phyloP scores from a whole-genome alignment of 2,797 vertebrate genomes.

The Rhyacichthys aspro region DNA sequence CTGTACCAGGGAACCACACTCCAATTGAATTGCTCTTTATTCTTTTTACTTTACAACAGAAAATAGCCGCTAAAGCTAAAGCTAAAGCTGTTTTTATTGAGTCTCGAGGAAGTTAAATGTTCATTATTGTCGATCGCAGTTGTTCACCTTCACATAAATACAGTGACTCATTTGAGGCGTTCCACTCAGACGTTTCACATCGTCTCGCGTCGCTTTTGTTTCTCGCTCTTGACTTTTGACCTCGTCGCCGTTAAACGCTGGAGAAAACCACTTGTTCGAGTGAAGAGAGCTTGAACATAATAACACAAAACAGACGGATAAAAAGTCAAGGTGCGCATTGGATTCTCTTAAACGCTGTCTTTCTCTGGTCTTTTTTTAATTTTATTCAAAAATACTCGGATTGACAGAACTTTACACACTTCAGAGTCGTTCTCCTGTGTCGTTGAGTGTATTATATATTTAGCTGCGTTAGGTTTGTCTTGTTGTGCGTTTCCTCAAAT shows the following conservation, averaged over 20 bases:
- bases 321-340: not conserved
- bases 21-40: too few relatives aligned
- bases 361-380: not conserved
- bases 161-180: not conserved
- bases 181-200: not conserved
- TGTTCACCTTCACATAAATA: not conserved
- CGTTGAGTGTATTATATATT: too few relatives aligned
- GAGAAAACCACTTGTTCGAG: conserved; percentile 13
- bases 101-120: not conserved
- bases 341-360: not conserved
- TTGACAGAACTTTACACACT: conserved; percentile 21
- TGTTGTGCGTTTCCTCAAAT: not conserved
- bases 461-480: conserved; percentile 3
- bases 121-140: not conserved
- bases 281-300: not conserved
- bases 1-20: too few relatives aligned
- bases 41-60: too few relatives aligned
- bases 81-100: too few relatives aligned
- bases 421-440: too few relatives aligned
- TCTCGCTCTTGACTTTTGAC: conserved; percentile 22
- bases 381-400: conserved; percentile 5
- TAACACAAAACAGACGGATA: conserved; percentile 6
- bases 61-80: too few relatives aligned
- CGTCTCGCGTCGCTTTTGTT: conserved; percentile 17
- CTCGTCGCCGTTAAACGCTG: conserved; percentile 5